These are phyloP conservation scores for Pseudolaguvia tuberculata DNA, from an alignment of 2,113 vertebrate species.

Conservation along the genomic window DNA sequence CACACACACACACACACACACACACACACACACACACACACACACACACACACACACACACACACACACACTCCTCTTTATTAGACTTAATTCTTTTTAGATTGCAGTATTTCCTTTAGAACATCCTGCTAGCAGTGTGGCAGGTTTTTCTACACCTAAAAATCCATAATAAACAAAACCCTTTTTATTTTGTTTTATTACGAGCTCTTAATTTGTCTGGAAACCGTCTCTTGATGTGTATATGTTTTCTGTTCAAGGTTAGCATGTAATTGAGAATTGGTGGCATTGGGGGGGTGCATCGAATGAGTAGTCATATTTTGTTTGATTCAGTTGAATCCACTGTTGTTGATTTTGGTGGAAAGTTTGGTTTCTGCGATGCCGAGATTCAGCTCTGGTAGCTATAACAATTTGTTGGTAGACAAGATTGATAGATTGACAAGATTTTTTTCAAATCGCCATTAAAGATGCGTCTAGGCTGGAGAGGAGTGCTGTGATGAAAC, in stretches of 20 bases:
- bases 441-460: slow-evolving; percentile 34
- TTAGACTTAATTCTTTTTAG: neutral
- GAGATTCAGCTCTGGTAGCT: slow-evolving; percentile 59
- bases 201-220: neutral
- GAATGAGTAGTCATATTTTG: slow-evolving; percentile 36
- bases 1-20: no score
- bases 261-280: slow-evolving; percentile 40
- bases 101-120: neutral
- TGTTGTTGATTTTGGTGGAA: slow-evolving; percentile 53
- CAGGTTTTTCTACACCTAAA: neutral
- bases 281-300: slow-evolving; percentile 37
- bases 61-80: neutral
- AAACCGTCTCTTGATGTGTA: slow-evolving; percentile 35
- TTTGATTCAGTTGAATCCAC: slow-evolving; percentile 42
- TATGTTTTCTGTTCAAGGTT: slow-evolving; percentile 33
- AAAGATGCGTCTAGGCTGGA: slow-evolving; percentile 39
- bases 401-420: slow-evolving; percentile 49
- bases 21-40: no score
- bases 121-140: neutral
- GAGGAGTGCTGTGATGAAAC: slow-evolving; percentile 21
- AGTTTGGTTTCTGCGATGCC: slow-evolving; percentile 62
- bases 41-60: no score
- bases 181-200: neutral
- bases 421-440: slow-evolving; percentile 35
- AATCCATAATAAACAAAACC: neutral